phyloP scores from a whole-genome alignment of 2,113 vertebrate genomes.

The Terrapene triunguis region DNA sequence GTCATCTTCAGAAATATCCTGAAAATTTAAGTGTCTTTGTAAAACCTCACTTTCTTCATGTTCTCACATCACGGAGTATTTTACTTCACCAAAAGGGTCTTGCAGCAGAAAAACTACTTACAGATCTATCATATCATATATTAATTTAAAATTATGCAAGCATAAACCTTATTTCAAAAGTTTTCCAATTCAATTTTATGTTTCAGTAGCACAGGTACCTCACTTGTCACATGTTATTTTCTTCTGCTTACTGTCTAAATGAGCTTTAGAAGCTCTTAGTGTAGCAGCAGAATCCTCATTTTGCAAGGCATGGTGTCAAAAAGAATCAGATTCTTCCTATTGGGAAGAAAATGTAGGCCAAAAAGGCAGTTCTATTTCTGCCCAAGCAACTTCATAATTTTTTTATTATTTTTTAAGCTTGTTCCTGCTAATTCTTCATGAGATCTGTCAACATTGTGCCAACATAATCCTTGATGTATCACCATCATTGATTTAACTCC shows the following conservation, averaged over 20 bases:
- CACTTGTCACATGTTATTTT: neutral
- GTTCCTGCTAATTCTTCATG: neutral
- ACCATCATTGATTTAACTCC: neutral
- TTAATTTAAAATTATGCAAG: conserved; percentile 3
- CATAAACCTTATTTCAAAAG: conserved; percentile 11
- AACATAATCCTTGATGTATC: neutral
- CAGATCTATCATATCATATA: neutral
- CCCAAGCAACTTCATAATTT: neutral
- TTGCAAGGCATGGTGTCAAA: neutral
- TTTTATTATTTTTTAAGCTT: neutral
- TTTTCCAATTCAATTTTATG: conserved; percentile 4
- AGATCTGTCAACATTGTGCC: neutral
- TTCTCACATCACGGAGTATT: neutral
- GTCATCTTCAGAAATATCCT: neutral
- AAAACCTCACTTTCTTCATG: neutral
- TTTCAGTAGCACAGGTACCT: neutral
- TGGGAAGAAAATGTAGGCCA: neutral
- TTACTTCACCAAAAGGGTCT: neutral
- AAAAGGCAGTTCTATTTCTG: neutral
- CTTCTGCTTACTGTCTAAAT: neutral
- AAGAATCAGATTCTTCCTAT: neutral
- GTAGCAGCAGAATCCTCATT: neutral
- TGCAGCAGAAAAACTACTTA: neutral
- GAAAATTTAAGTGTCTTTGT: neutral
- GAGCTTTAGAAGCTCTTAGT: neutral